Base-by-base conservation (phyloP, 2,888 invertebrate species). In the Sminthurinus aureus region DNA sequence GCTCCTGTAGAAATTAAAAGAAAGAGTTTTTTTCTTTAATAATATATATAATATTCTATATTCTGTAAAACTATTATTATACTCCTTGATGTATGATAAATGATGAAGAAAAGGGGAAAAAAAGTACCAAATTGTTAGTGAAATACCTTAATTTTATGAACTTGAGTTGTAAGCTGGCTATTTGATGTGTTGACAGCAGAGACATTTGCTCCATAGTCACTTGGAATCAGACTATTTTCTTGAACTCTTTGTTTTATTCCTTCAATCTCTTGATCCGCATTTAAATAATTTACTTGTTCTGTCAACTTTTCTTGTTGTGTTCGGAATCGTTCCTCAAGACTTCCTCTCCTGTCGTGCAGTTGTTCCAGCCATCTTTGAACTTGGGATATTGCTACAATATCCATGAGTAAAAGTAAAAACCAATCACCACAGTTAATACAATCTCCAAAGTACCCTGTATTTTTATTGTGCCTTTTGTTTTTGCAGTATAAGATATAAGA, bases 281-380 rank as follows among this genome's bases (percentile, higher is more conserved):
- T 92, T 77, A 93, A 91, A 79, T 96, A 91, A 90, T 95, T 96
- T 76, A 83, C 93, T 92, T 78, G 95, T 90, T 96, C 95, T 89
- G 96, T 95, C 88, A 96, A 91, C 89, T 95, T 94, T 11, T 93
- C 92, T 90, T 95, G 95, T 87, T 95, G 92, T 88, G 92, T 93
- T 88, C 93, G 93, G 91, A 94, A 94, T 74, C 84, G 82, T n/a
- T 87, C 91, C 90, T 96, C 96, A 84, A 96, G 91, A 87, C 93
- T 91, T 89, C 94, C 93, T 85, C 96, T 91, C 88, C 94, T 93
- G 89, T 95, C 94, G 89, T 96, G 96, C 80, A 96, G 91, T 82
- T 93, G 92, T 89, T 95, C 95, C 89, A 95, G 90, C 94, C 94
- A 94, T 87, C 92, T 92, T 90, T 95, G 94, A 24, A 95, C 94